Percentiles rank a stretch among this genome's conserved stretches.
These are phyloP conservation scores for Lycocerus yunnanus DNA, from an alignment of 2,888 invertebrate species.

Conservation along the genomic window DNA sequence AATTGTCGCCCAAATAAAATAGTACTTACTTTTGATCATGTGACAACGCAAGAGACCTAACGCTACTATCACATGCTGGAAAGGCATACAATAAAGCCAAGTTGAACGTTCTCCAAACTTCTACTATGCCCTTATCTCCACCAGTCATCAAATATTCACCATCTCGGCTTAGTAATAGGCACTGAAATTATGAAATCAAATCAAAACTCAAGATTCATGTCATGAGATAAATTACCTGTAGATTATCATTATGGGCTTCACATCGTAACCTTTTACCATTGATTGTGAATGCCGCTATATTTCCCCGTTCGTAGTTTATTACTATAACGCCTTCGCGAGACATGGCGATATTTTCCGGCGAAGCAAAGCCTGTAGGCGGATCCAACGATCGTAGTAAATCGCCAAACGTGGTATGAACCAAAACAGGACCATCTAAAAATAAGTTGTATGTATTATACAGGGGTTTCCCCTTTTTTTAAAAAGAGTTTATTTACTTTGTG, in stretches of 20 bases:
- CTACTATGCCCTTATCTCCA: slow-evolving; percentile 95
- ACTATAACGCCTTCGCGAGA: slow-evolving; percentile 96
- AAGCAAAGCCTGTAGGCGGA: slow-evolving; percentile 73
- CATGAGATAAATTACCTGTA: slow-evolving; percentile 71
- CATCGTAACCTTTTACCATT: slow-evolving; percentile 89
- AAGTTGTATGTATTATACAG: background rate
- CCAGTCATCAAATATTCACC: slow-evolving; percentile 99
- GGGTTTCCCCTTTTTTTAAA: background rate
- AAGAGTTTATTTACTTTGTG: slow-evolving; percentile 61
- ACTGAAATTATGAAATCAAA: slow-evolving; percentile 60
- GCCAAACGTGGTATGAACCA: slow-evolving; percentile 97
- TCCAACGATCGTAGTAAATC: slow-evolving; percentile 92
- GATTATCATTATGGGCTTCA: slow-evolving; percentile 92
- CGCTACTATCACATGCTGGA: slow-evolving; percentile 95
- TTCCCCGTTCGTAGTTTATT: slow-evolving; percentile 89
- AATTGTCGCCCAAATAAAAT: background rate
- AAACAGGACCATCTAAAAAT: slow-evolving; percentile 86
- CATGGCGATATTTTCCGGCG: slow-evolving; percentile 88
- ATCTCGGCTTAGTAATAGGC: slow-evolving; percentile 91
- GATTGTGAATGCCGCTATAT: slow-evolving; percentile 92
- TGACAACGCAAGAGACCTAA: slow-evolving; percentile 91
- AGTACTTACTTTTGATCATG: slow-evolving; percentile 95
- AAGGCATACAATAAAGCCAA: slow-evolving; percentile 96
- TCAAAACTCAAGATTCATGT: background rate
- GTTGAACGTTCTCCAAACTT: slow-evolving; percentile 98